A percentile compares a stretch with the other conserved stretches of the same genome.
Conservation (phyloP, 2,113 vertebrate genomes). For the Illadopsis cleaveri region DNA sequence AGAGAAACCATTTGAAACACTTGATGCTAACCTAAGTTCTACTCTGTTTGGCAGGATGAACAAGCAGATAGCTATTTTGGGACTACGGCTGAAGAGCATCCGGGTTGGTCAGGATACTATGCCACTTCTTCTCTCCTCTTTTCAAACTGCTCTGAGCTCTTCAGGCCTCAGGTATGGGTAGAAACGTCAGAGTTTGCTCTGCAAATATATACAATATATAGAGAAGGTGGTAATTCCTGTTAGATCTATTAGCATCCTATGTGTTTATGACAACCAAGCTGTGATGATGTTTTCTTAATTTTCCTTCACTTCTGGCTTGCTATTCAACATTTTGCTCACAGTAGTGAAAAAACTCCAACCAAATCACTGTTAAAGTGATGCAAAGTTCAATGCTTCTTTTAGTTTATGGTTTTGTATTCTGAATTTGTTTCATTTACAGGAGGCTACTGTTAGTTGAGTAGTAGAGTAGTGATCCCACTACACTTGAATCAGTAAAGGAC, state of each 20-base stretch:
- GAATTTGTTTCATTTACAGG: not conserved
- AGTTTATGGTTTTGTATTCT: not conserved
- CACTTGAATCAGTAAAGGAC: not conserved
- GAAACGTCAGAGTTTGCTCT: not conserved
- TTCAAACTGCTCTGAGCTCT: conserved; percentile 84
- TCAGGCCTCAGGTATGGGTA: conserved; percentile 82
- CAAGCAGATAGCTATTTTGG: conserved; percentile 82
- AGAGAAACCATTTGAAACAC: not conserved
- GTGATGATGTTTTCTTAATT: not conserved
- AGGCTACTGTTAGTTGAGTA: not conserved
- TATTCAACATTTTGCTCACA: not conserved
- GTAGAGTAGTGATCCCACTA: not conserved
- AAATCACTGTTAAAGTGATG: not conserved
- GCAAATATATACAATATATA: not conserved
- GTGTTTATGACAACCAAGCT: not conserved
- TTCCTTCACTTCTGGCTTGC: not conserved
- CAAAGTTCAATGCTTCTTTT: not conserved
- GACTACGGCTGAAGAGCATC: conserved; percentile 78
- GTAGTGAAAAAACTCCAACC: no score
- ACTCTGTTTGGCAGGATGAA: conserved; percentile 75
- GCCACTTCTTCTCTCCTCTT: conserved; percentile 80
- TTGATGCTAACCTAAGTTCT: not conserved
- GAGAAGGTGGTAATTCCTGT: not conserved
- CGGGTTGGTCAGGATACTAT: conserved; percentile 86
- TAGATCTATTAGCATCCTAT: not conserved